Evolutionary conservation across 1,140 invertebrate genomes (phyloP), one percentile per base, ranked within the genome.

Genomic region (Cyphomyrmex costatus): DNA sequence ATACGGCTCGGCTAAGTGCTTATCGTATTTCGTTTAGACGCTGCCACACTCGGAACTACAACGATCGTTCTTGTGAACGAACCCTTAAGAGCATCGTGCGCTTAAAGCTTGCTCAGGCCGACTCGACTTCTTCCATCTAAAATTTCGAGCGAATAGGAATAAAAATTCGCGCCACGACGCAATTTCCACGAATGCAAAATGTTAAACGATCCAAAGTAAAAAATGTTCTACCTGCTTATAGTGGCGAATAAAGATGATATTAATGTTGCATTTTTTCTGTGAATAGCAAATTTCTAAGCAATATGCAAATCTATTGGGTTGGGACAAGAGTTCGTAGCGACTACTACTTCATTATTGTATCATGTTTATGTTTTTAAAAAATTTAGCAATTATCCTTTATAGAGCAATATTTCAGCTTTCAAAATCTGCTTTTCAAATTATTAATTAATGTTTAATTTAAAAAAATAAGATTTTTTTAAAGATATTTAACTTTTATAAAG

Each of bases 1-100:
- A 95, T 95, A 94, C 90, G 90, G 90, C 90, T 87, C 78, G 89
- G 90, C 93, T 94, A 95, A 94, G 94, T 95, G 94, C 94, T 95
- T 94, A 95, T 95, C 94, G 94, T 95, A 95, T 95, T 95, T 95
- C 94, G 93, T 90, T 90, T 86, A 78, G 89, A 85, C 46, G 82
- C 80, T 51, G 12, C 86, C 66, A 65, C 70, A 65, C 83, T 83
- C 86, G 63, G 78, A 85, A 30, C 58, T 51, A 70, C 77, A n/a
- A 78, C 76, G 70, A 90, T 89, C 79, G 68, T 74, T 82, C 86
- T 91, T 91, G 90, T 89, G 88, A 90, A 91, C 80, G 79, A 86
- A 71, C 77, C 77, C 88, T 90, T 91, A 87, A 91, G 86, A 86
- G 82, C 79, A 51, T 83, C 76, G 21, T 53, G 56, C 21, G 88